Evolutionary conservation across 2,888 invertebrate species (phyloP), one percentile per base, ranked within the genome.

Genomic region (Watsonalla cultraria): DNA sequence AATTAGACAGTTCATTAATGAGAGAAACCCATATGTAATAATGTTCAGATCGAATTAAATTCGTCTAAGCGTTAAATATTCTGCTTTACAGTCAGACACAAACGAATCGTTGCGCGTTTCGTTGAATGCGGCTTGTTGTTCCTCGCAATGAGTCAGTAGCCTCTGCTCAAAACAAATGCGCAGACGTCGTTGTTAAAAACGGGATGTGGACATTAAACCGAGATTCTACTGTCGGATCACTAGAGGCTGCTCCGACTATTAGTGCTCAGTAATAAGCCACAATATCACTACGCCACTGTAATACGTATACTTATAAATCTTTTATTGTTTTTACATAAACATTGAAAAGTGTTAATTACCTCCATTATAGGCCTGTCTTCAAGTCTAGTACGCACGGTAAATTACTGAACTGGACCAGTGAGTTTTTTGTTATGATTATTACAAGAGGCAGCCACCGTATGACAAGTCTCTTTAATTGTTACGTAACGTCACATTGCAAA

Each of bases 151-250:
- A 87, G 74, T 87, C 86, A 84, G 69, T 70, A 69, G 74, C 74
- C 73, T 70, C 72, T 65, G 74, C 76, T 80, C 80, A 82, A 84
- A 87, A 86, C 86, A 86, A 85, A 84, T 77, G 80, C 79, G 76
- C 83, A 81, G 78, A 81, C 85, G 73, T 71, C 70, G 78, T 74
- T 77, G 78, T 78, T 81, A 74, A 74, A 75, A 80, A 83, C 89
- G 88, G 86, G 90, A 90, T 88, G 86, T 84, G 84, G 82, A 81
- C 86, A 85, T 88, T 87, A 86, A 83, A 80, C 86, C 67, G 88
- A 82, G 88, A 89, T 89, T 89, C 81, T 80, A 72, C 76, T 74
- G 73, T 76, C 72, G 64, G 74, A 71, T 71, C 72, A 71, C 69
- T 73, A 65, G 62, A 66, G 61, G 61, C 62, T 65, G 58, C 58